A percentile compares a stretch with the other conserved stretches of the same genome.
Evolutionary conservation across 2,888 invertebrate genomes (phyloP).

Genomic region (Camptogramma bilineatum): DNA sequence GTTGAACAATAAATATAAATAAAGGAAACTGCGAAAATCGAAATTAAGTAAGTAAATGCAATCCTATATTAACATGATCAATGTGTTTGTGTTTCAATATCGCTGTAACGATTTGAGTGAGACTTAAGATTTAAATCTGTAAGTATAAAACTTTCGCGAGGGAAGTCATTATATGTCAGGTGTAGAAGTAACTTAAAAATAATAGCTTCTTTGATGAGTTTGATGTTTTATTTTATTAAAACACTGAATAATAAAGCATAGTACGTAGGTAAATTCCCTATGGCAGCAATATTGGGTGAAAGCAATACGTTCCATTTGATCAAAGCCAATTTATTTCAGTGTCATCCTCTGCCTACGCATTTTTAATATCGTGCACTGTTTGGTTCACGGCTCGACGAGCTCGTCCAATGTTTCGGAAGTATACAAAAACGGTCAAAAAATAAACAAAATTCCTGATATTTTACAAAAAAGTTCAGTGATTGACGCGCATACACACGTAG

Average conservation of each 20-base stretch:
- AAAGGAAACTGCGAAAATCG: too few species aligned
- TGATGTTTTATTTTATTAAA: too few species aligned
- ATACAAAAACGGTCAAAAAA: slow-evolving; percentile 53
- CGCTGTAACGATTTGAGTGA: too few species aligned
- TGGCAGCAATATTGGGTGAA: slow-evolving; percentile 5
- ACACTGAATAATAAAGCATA: background rate
- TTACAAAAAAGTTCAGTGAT: slow-evolving; percentile 60
- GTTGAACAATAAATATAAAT: background rate
- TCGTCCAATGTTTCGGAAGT: slow-evolving; percentile 59
- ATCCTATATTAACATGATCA: too few species aligned
- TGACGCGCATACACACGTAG: slow-evolving; percentile 49
- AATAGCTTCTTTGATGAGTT: too few species aligned
- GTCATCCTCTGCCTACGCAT: slow-evolving; percentile 53
- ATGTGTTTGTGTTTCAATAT: too few species aligned
- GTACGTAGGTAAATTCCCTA: background rate
- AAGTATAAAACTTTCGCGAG: too few species aligned
- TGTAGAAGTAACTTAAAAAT: too few species aligned
- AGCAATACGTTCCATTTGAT: slow-evolving; percentile 26
- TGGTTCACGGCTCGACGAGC: slow-evolving; percentile 59
- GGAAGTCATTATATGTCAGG: too few species aligned
- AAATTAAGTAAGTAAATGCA: too few species aligned
- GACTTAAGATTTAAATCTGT: too few species aligned
- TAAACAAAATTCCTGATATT: slow-evolving; percentile 56
- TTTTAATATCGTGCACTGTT: slow-evolving; percentile 70
- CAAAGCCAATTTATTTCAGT: slow-evolving; percentile 41